Evolutionary conservation across 1,140 invertebrate genomes (phyloP).

Genomic region (Eurosta solidaginis): DNA sequence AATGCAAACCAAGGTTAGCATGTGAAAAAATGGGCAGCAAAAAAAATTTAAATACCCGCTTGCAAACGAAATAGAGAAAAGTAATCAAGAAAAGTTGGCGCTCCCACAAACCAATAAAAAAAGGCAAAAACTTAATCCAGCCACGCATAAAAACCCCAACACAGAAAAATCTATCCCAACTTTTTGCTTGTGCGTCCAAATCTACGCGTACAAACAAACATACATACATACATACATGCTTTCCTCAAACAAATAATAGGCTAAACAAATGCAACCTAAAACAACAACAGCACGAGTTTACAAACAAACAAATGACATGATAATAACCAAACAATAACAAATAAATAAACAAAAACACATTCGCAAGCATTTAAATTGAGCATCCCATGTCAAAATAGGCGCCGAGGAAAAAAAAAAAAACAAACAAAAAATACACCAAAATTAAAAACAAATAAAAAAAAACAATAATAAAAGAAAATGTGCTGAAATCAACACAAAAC

Average conservation of each 20-base stretch:
- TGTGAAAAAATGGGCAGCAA: too few relatives aligned
- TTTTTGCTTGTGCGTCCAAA: too few relatives aligned
- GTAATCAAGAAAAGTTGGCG: too few relatives aligned
- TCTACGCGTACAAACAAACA: too few relatives aligned
- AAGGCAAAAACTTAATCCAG: too few relatives aligned
- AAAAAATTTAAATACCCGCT: too few relatives aligned
- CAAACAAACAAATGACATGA: conserved; percentile 1
- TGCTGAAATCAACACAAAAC: conserved; percentile 26
- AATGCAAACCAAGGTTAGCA: too few relatives aligned
- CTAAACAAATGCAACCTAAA: neutral
- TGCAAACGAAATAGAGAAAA: too few relatives aligned
- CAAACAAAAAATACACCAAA: neutral
- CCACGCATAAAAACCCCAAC: too few relatives aligned
- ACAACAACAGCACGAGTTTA: conserved; percentile 9
- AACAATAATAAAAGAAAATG: neutral
- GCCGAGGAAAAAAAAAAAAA: neutral
- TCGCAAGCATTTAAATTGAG: neutral
- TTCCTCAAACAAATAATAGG: neutral
- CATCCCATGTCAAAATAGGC: neutral
- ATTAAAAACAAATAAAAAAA: neutral
- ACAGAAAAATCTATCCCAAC: too few relatives aligned
- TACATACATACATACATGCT: neutral
- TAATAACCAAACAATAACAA: neutral
- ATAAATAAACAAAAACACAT: neutral
- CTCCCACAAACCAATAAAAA: too few relatives aligned